Conservation (phyloP, 2,113 vertebrate species). For the Myxocyprinus asiaticus region DNA sequence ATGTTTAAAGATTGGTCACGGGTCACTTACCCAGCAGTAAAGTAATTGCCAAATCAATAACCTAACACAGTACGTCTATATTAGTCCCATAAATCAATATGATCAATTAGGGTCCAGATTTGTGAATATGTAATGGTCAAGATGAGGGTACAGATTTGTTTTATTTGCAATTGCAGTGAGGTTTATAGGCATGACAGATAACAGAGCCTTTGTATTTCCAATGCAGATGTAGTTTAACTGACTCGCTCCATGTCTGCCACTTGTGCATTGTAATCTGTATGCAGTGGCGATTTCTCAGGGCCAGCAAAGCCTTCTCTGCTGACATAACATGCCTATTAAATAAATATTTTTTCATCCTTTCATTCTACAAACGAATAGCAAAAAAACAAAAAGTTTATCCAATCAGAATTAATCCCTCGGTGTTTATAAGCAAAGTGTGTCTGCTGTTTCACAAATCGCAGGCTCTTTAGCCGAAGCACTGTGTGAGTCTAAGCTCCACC, state of each 20-base stretch:
- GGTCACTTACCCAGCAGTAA: slow-evolving; percentile 1
- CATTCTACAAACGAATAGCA: too few species aligned
- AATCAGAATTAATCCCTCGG: too few species aligned
- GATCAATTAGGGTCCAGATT: not conserved
- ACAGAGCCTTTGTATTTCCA: slow-evolving; percentile 13
- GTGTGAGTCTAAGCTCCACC: too few species aligned
- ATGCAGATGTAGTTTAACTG: not conserved
- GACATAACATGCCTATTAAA: too few species aligned
- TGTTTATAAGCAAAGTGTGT: too few species aligned
- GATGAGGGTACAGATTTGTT: not conserved
- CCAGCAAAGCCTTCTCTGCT: too few species aligned
- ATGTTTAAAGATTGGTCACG: not conserved
- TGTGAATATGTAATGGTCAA: not conserved
- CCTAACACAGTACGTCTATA: not conserved
- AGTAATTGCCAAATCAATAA: not conserved
- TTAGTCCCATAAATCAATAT: slow-evolving; percentile 17
- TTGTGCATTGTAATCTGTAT: slow-evolving; percentile 12
- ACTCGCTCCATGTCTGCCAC: not conserved
- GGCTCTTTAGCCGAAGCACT: too few species aligned
- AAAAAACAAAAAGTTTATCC: too few species aligned
- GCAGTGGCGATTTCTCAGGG: not conserved
- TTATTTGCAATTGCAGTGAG: not conserved
- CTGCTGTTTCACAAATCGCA: too few species aligned
- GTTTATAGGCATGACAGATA: slow-evolving; percentile 12
- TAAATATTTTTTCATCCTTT: too few species aligned